phyloP scores from a whole-genome alignment of 2,888 invertebrate species.

The Panopea generosa region DNA sequence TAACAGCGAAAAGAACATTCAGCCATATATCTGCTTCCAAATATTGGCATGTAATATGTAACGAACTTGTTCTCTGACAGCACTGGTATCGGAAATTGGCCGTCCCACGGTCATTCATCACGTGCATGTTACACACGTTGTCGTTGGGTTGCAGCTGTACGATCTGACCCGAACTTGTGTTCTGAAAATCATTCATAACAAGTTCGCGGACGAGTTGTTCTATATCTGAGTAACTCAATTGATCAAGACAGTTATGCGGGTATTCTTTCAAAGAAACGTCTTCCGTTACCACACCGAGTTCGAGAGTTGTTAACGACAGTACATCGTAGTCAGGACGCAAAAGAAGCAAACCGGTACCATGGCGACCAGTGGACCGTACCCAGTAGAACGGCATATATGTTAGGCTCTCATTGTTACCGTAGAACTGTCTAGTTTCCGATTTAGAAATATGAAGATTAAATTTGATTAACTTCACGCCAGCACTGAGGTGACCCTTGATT shows the following conservation, averaged over 20 bases:
- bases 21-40: slow-evolving; percentile 68
- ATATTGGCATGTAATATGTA: slow-evolving; percentile 34
- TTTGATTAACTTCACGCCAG: background rate
- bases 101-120: slow-evolving; percentile 27
- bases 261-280: slow-evolving; percentile 67
- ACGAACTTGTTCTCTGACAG: slow-evolving; percentile 29
- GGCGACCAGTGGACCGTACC: slow-evolving; percentile 70
- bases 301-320: slow-evolving; percentile 72
- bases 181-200: slow-evolving; percentile 71
- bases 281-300: slow-evolving; percentile 70
- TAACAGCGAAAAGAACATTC: slow-evolving; percentile 63
- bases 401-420: slow-evolving; percentile 17
- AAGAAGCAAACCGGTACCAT: slow-evolving; percentile 76
- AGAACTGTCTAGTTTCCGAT: background rate
- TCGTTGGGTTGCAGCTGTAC: slow-evolving; percentile 40
- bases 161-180: slow-evolving; percentile 19
- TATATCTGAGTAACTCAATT: slow-evolving; percentile 34
- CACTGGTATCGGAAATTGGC: slow-evolving; percentile 53
- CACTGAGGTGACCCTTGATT: background rate
- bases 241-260: slow-evolving; percentile 70
- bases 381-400: slow-evolving; percentile 66
- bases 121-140: slow-evolving; percentile 67
- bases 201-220: slow-evolving; percentile 57
- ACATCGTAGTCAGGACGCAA: slow-evolving; percentile 77
- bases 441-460: background rate